Percentiles rank a stretch among this genome's conserved stretches.
Conservation (phyloP, 2,888 invertebrate species). For the Volucella bombylans region DNA sequence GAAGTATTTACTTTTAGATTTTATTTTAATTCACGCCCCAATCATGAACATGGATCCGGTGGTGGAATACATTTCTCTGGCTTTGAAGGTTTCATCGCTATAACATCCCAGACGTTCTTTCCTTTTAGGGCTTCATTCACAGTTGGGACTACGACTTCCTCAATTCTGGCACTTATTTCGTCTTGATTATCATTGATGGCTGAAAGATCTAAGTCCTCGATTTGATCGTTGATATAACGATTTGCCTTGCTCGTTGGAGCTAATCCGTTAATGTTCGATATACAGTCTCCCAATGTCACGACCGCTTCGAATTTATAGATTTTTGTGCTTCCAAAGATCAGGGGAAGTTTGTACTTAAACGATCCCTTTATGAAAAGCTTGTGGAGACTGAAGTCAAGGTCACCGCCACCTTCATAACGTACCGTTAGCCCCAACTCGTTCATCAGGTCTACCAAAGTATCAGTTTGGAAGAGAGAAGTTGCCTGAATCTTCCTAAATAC, state of each 20-base stretch:
- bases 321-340: constrained; percentile 79
- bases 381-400: constrained; percentile 77
- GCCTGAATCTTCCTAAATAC: constrained; percentile 61
- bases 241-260: constrained; percentile 77
- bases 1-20: constrained; percentile 15
- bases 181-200: constrained; percentile 77
- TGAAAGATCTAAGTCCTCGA: constrained; percentile 77
- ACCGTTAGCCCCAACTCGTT: constrained; percentile 75
- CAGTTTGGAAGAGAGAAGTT: constrained; percentile 53
- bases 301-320: constrained; percentile 77
- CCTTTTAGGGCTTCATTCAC: constrained; percentile 79
- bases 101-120: constrained; percentile 71
- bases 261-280: constrained; percentile 78
- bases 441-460: constrained; percentile 35
- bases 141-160: constrained; percentile 76
- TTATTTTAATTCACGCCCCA: constrained; percentile 37
- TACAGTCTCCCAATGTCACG: constrained; percentile 76
- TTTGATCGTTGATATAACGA: constrained; percentile 76
- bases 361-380: constrained; percentile 78
- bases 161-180: constrained; percentile 77
- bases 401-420: constrained; percentile 78
- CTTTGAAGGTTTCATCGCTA: constrained; percentile 51
- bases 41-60: constrained; percentile 79
- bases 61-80: constrained; percentile 76
- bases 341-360: constrained; percentile 78